Conservation (phyloP, 2,113 vertebrate genomes). For the Grallaria varia region DNA sequence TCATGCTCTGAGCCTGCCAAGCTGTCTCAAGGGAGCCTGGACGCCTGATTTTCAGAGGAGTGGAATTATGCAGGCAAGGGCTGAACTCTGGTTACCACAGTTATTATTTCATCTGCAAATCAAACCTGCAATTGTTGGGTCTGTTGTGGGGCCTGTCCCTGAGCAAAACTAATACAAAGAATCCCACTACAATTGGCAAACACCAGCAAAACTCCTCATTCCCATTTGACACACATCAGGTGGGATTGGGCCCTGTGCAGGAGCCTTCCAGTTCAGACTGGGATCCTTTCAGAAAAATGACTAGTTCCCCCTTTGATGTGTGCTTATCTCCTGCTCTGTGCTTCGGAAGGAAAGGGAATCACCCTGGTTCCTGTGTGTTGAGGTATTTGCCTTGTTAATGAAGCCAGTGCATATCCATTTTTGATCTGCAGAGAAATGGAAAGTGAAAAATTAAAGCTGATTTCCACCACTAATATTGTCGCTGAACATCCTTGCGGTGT, state of each 20-base stretch:
- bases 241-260: not conserved
- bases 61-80: not conserved
- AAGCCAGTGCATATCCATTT: not conserved
- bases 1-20: not conserved
- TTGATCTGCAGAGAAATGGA: constrained; percentile 41
- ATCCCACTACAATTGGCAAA: not conserved
- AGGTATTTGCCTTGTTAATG: constrained; percentile 58
- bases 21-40: not conserved
- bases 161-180: not conserved
- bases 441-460: constrained; percentile 67
- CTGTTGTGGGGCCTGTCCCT: not conserved
- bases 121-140: not conserved
- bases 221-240: not conserved
- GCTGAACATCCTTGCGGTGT: constrained; percentile 1
- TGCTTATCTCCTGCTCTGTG: not conserved
- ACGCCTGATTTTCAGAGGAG: not conserved
- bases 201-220: not conserved
- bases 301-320: not conserved
- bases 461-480: constrained; percentile 51
- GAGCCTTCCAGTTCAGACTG: not conserved
- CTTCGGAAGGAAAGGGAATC: not conserved
- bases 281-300: not conserved
- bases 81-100: not conserved
- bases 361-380: accelerated
- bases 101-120: not conserved